A percentile compares a stretch with the other conserved stretches of the same genome.
Conservation (phyloP, 2,888 invertebrate genomes). For the Pristionchus arcanus region DNA sequence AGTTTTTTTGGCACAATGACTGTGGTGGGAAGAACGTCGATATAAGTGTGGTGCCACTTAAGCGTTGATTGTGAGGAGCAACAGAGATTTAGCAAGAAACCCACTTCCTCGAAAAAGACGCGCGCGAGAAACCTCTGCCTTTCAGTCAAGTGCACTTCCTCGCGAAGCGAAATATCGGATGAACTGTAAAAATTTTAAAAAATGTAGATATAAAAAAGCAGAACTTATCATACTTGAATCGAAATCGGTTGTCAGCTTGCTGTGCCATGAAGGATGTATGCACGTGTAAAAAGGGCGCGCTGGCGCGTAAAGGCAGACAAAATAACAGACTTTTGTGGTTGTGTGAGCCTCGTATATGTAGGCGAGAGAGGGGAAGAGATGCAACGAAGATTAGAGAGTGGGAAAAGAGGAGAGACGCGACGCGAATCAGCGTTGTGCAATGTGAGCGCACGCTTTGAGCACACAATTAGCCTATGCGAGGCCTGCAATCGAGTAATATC, state of each 20-base stretch:
- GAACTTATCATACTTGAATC: neutral
- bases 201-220: too few relatives aligned
- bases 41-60: neutral
- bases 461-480: neutral
- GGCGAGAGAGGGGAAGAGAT: too few relatives aligned
- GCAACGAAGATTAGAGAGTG: neutral
- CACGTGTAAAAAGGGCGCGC: too few relatives aligned
- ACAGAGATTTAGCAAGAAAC: neutral
- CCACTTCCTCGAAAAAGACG: neutral
- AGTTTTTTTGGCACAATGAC: neutral
- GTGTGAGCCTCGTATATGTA: neutral
- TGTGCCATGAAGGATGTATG: too few relatives aligned
- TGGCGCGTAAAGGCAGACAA: neutral
- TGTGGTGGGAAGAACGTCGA: neutral
- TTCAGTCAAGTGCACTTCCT: neutral
- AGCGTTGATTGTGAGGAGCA: neutral
- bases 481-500: neutral
- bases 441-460: neutral
- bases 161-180: neutral
- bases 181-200: neutral
- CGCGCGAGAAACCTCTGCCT: neutral
- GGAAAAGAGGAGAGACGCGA: neutral
- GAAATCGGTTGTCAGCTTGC: neutral
- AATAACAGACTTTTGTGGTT: neutral
- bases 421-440: neutral